phyloP scores from a whole-genome alignment of 2,113 vertebrate species.

The Cariama cristata region DNA sequence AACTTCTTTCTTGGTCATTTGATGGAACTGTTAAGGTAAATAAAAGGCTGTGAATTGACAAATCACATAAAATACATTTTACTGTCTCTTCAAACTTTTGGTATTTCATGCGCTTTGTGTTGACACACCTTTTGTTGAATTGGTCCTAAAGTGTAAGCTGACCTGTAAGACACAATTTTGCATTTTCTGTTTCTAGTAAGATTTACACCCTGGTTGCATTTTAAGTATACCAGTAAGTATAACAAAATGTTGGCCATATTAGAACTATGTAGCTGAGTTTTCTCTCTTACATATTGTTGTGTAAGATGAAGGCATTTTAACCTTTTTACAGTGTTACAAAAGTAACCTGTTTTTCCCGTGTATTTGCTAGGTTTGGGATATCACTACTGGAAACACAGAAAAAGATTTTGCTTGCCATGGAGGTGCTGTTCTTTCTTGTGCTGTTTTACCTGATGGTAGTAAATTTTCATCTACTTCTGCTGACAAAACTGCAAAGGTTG shows the following conservation, averaged over 20 bases:
- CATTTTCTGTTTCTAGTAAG: not conserved
- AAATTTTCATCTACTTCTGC: constrained; percentile 90
- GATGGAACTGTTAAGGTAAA: constrained; percentile 93
- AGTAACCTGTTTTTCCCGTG: not conserved
- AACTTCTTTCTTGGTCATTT: constrained; percentile 92
- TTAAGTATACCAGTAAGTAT: not conserved
- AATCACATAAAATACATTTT: not conserved
- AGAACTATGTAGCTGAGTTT: not conserved
- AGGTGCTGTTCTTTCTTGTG: constrained; percentile 89
- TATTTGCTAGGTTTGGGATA: constrained; percentile 85
- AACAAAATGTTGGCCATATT: not conserved
- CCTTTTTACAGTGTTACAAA: not conserved
- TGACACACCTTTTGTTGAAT: not conserved
- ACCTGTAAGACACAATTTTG: not conserved
- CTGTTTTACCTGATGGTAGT: constrained; percentile 82
- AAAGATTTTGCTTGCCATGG: constrained; percentile 85
- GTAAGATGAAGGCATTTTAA: not conserved
- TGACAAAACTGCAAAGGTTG: constrained; percentile 93
- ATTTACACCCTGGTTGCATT: not conserved
- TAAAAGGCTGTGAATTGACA: not conserved
- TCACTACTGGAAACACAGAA: constrained; percentile 77
- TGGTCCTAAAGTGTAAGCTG: not conserved
- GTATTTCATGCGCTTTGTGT: not conserved
- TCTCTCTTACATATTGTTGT: not conserved
- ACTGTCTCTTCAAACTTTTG: not conserved